These are phyloP conservation scores for Lanius ludovicianus DNA, from an alignment of 2,113 vertebrate genomes.

Conservation along the genomic window DNA sequence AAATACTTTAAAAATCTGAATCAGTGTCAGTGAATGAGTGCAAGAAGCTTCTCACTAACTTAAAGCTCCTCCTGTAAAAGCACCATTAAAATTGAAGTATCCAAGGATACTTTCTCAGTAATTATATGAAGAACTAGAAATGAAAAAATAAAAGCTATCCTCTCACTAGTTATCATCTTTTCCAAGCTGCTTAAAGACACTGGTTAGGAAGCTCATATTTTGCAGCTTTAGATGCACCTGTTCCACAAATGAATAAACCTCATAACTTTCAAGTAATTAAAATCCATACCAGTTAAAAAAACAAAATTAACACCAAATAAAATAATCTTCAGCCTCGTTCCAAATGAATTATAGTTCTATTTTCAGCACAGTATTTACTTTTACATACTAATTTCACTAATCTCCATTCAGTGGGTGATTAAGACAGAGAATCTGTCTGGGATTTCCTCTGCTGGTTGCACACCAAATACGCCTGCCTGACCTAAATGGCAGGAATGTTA, in stretches of 20 bases:
- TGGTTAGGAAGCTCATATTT: neutral
- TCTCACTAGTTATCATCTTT: neutral
- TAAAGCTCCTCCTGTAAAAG: neutral
- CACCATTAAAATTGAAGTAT: neutral
- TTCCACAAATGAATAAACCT: neutral
- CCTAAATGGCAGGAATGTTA: neutral
- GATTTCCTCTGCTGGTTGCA: neutral
- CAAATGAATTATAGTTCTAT: neutral
- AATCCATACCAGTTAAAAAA: neutral
- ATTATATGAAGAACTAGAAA: neutral
- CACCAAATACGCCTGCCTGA: neutral
- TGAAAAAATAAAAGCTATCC: neutral
- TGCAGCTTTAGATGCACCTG: neutral
- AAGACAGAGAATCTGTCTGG: neutral
- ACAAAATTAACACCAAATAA: neutral
- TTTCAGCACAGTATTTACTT: slow-evolving; percentile 11
- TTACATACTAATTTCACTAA: slow-evolving; percentile 1
- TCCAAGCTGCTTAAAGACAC: neutral
- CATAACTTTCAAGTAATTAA: neutral
- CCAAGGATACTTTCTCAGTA: neutral
- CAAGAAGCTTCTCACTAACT: neutral
- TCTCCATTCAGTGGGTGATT: slow-evolving; percentile 7
- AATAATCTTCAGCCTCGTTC: neutral
- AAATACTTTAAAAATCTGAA: neutral
- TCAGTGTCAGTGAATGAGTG: neutral